Percentiles rank a stretch among this genome's conserved stretches.
Evolutionary conservation across 2,797 vertebrate genomes (phyloP).

Genomic region (Podarcis siculus): DNA sequence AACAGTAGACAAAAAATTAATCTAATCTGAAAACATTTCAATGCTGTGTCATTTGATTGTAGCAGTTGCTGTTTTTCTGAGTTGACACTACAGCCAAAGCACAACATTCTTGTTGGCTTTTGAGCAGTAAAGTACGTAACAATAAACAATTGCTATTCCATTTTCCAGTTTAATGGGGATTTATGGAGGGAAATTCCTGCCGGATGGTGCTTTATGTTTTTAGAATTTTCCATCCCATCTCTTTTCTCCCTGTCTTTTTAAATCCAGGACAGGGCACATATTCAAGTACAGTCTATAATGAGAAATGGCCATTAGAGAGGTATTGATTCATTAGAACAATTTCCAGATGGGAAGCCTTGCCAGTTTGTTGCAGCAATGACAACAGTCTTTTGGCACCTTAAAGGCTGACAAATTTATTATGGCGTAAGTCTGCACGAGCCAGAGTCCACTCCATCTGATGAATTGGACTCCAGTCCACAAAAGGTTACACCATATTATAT

Average conservation of each 20-base stretch:
- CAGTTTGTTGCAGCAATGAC: background rate
- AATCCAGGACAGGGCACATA: constrained; percentile 22
- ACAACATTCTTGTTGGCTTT: constrained; percentile 43
- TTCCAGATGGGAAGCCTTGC: constrained; percentile 5
- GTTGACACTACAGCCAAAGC: constrained; percentile 14
- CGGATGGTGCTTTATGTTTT: background rate
- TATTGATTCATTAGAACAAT: constrained; percentile 43
- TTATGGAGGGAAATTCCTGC: background rate
- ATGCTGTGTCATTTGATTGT: constrained; percentile 42
- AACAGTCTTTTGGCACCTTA: background rate
- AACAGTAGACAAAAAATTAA: background rate
- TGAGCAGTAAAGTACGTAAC: constrained; percentile 16
- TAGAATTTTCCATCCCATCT: constrained; percentile 28
- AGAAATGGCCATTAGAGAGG: constrained; percentile 42
- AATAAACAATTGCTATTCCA: background rate
- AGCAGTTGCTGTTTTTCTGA: constrained; percentile 44
- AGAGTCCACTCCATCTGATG: too few species aligned
- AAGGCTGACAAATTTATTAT: background rate
- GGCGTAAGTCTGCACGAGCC: too few species aligned
- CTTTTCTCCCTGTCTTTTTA: constrained; percentile 25
- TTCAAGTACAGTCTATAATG: constrained; percentile 27
- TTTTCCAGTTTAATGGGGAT: background rate
- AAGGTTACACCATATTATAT: too few species aligned
- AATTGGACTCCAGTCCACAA: too few species aligned
- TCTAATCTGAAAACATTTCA: constrained; percentile 33